Base-by-base conservation (phyloP, 2,797 vertebrate genomes). In the Hozukius guyotensis region DNA sequence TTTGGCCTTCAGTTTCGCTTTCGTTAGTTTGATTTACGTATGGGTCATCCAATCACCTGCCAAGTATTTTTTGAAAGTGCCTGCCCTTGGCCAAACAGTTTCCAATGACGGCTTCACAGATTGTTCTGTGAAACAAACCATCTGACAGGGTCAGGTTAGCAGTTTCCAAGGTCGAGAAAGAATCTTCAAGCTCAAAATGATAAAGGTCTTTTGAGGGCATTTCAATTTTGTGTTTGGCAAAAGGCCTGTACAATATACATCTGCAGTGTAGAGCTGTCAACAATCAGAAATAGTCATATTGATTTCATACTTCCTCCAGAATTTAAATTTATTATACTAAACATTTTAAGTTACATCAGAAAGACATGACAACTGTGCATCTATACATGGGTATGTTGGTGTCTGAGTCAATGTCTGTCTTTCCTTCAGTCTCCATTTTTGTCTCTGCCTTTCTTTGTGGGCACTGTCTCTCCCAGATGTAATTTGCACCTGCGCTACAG, bases 401-500 rank as follows among this genome's bases (percentile, higher is more conserved):
- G 29, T 9, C n/a, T 29, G 25, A 42, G 14, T 49, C 56, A 84
- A 66, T 78, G 68, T 75, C 25, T 65, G 65, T 67, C 34, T 55
- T 52, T 24, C 53, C 22, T 57, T 42, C 46, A 46, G 8, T 75
- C 11, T 72, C 13, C 62, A 24, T 49, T 53, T 76, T 66, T 42
- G 53, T 74, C 24, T 68, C 18, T 57, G 36, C 24, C 6, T 72
- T 11, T 80, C 34, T 71, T 77, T 75, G 16, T 72, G 67, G 46
- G 8, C 63, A 31, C 9, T 70, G n/a, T 31, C 53, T 49, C 62
- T 85, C 80, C 74, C 76, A 83, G 86, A 87, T 86, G 77, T 80
- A 78, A 76, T 85, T 89, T 87, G 66, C 81, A 88, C 85, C 80
- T 89, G 86, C 0, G 3, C n/a, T 42, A 31, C 77, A 81, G 32